Base-by-base conservation (phyloP, 2,888 invertebrate genomes). In the Drosophila gaucha region DNA sequence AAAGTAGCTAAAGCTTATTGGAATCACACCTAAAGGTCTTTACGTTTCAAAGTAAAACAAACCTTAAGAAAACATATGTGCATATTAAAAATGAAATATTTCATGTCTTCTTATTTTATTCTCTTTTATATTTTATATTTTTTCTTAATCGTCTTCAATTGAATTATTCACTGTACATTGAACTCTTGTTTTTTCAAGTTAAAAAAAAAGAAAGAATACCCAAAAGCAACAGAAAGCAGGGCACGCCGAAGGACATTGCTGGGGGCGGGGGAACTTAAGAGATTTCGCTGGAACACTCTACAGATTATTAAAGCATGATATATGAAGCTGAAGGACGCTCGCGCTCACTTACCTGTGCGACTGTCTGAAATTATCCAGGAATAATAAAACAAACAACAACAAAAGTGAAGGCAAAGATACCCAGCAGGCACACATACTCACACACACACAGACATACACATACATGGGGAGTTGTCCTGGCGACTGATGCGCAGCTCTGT, bases 401-500 rank as follows among this genome's bases (percentile, higher is more conserved):
- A 35, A 63, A 43, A 47, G 30, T 9, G 16, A 38, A 44, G 41
- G 30, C 43, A 46, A 51, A 41, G 51, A 65, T 52, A 64, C 38
- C 30, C 16, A 41, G 22, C 14, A 44, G 28, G 9, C 24, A 41
- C 20, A 20, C 18, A 51, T 16, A 18, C 4, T 14, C 14, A 28
- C 39, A 14, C 36, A 9, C n/a, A 14, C 12, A 22, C 43, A 30
- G 28, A 28, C 60, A 31, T 46, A 33, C 52, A 22, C 35, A 59
- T 43, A 62, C 43, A 55, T 52, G 62, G 46, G 41, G 31, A 68
- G 68, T 72, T 77, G 80, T 68, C 78, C 43, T 72, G 77, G 63
- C 60, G 68, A 80, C 79, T 76, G 73, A 76, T 60, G 68, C 86
- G 43, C 71, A 46, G 44, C 55, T 46, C 80, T 54, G 76, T 79